These are phyloP conservation scores for Micromesistius poutassou DNA, from an alignment of 2,797 vertebrate genomes.

Conservation along the genomic window DNA sequence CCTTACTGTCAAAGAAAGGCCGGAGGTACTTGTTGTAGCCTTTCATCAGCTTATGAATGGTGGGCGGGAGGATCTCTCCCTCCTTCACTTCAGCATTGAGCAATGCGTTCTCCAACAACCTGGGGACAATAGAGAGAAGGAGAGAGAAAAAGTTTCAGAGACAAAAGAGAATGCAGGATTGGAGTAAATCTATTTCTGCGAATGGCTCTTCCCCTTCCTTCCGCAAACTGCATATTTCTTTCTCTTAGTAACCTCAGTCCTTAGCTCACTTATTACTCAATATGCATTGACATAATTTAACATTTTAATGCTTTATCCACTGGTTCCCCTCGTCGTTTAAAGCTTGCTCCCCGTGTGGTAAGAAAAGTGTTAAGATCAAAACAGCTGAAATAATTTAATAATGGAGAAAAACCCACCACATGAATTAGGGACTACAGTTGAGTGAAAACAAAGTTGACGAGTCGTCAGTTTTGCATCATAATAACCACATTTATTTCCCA, in stretches of 20 bases:
- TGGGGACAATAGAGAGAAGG: slow-evolving; percentile 49
- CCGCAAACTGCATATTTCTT: slow-evolving; percentile 15
- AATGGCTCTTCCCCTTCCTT: slow-evolving; percentile 13
- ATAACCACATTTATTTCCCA: background rate
- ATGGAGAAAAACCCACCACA: background rate
- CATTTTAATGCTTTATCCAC: background rate
- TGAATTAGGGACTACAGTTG: background rate
- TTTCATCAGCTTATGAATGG: slow-evolving; percentile 90
- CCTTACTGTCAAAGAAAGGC: slow-evolving; percentile 90
- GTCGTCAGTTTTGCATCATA: background rate
- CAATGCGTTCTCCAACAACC: slow-evolving; percentile 72
- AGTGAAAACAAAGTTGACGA: background rate
- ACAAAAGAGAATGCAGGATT: background rate
- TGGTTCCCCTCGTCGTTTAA: background rate
- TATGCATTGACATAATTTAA: background rate
- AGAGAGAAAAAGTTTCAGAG: background rate
- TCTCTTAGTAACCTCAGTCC: slow-evolving; percentile 28
- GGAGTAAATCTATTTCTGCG: background rate
- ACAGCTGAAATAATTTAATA: background rate
- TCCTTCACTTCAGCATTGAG: slow-evolving; percentile 75
- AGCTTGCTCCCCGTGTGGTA: background rate
- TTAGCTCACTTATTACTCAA: background rate
- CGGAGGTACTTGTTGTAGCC: slow-evolving; percentile 94
- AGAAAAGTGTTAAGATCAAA: background rate
- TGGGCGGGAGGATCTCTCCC: slow-evolving; percentile 85